A percentile compares a stretch with the other conserved stretches of the same genome.
phyloP scores from a whole-genome alignment of 2,113 vertebrate genomes.

The Pygoscelis antarcticus region DNA sequence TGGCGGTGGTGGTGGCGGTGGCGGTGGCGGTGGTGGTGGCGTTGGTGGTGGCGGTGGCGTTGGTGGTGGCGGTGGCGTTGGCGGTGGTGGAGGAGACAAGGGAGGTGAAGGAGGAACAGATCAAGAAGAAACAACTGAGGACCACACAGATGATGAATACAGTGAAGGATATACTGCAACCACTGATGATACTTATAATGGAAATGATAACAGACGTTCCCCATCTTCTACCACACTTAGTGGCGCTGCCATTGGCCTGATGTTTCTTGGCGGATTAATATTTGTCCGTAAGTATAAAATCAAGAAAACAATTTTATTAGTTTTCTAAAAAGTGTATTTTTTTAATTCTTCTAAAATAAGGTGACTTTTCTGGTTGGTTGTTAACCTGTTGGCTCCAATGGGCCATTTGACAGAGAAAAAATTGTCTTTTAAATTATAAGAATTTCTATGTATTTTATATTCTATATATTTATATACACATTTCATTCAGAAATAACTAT shows the following conservation, averaged over 20 bases:
- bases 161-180: fast-evolving
- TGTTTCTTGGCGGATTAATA: conserved; percentile 74
- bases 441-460: background rate
- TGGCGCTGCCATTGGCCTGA: conserved; percentile 71
- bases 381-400: background rate
- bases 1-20: background rate
- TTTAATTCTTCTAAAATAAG: background rate
- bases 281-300: conserved; percentile 80
- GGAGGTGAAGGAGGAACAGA: background rate
- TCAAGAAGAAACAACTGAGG: background rate
- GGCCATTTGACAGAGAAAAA: background rate
- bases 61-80: fast-evolving
- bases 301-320: background rate
- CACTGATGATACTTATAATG: fast-evolving
- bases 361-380: background rate
- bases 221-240: conserved; percentile 43
- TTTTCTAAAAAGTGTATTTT: background rate
- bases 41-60: fast-evolving
- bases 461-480: background rate
- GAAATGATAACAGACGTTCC: fast-evolving
- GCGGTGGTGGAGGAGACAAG: background rate
- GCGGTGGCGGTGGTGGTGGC: fast-evolving
- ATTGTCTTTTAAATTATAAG: background rate
- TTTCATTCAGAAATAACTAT: background rate
- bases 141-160: background rate